A percentile compares a stretch with the other conserved stretches of the same genome.
phyloP scores from a whole-genome alignment of 2,113 vertebrate species.

The Pao palembangensis region DNA sequence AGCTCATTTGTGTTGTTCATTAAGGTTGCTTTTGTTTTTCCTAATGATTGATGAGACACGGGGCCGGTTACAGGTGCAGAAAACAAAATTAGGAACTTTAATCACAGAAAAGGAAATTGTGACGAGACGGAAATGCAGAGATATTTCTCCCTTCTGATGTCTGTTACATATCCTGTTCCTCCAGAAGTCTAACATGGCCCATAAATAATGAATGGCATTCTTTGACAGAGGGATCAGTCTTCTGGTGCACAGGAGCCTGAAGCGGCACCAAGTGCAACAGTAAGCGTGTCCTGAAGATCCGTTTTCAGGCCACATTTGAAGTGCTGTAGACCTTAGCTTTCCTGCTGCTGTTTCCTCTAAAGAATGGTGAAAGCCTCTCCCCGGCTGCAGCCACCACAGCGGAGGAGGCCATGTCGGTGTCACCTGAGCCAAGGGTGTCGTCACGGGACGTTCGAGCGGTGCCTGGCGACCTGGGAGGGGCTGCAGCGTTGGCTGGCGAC shows the following conservation, averaged over 20 bases:
- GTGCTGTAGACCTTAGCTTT: neutral
- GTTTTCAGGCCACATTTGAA: neutral
- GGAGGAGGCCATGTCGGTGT: slow-evolving; percentile 83
- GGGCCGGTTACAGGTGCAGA: no score
- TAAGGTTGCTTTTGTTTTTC: no score
- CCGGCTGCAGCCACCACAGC: slow-evolving; percentile 88
- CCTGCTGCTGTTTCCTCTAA: neutral
- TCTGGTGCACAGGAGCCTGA: slow-evolving; percentile 52
- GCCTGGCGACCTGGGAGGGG: slow-evolving; percentile 57
- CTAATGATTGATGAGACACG: no score
- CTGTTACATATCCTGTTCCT: slow-evolving; percentile 44
- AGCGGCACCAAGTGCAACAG: slow-evolving; percentile 48
- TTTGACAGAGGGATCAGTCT: slow-evolving; percentile 58
- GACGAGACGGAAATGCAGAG: neutral
- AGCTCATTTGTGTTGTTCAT: no score
- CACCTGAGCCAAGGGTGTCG: slow-evolving; percentile 61
- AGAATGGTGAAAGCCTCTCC: slow-evolving; percentile 77
- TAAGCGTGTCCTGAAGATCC: slow-evolving; percentile 27
- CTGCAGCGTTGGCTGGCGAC: slow-evolving; percentile 57
- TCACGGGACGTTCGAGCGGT: slow-evolving; percentile 66
- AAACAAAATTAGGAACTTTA: no score
- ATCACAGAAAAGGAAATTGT: no score
- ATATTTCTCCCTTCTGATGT: slow-evolving; percentile 21
- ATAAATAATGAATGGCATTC: slow-evolving; percentile 59
- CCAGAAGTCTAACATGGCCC: slow-evolving; percentile 36